Evolutionary conservation across 1,140 invertebrate genomes (phyloP), one percentile per base, ranked within the genome.

Genomic region (Temnothorax longispinosus): DNA sequence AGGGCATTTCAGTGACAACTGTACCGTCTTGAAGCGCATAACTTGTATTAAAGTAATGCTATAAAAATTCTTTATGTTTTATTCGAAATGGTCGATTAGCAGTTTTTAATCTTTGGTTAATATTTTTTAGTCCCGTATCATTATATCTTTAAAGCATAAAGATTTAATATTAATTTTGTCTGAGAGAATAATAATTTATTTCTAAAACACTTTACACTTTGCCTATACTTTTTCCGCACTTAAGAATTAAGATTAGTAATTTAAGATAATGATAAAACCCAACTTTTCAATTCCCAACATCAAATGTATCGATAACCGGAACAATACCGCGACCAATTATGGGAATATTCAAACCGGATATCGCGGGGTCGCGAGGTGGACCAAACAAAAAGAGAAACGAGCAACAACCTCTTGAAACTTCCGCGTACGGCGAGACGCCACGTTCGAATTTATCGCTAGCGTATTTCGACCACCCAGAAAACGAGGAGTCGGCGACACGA

Each of bases 381-480:
- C 35, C 32, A 62, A 64, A 56, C 54, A 71, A 76, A 44, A 71
- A 67, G 64, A 50, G 27, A 38, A 69, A 50, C 71, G 27, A 86
- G 56, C 18, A 82, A 58, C 21, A 27, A 27, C 27, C 35, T 77
- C 44, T 52, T 27, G 44, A 69, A 89, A 76, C 81, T 90, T 90
- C 88, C 89, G 89, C 65, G 86, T 90, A 60, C 32, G 21, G 54
- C 58, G 60, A 90, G 85, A 82, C 21, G 72, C 47, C 52, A 32
- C 58, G 69, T 82, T 81, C 75, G 76, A 90, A 90, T 90, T 90
- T 90, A 90, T 90, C 65, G 74, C 74, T 76, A 71, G 50, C 54
- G 75, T 90, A 88, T 90, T 90, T 86, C 75, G 82, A 91, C 89
- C 87, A 90, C 82, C 77, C 89, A 86, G 86, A 86, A 84, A 90